These are phyloP conservation scores for Isoperla grammatica DNA, from an alignment of 2,888 invertebrate species.

Conservation along the genomic window DNA sequence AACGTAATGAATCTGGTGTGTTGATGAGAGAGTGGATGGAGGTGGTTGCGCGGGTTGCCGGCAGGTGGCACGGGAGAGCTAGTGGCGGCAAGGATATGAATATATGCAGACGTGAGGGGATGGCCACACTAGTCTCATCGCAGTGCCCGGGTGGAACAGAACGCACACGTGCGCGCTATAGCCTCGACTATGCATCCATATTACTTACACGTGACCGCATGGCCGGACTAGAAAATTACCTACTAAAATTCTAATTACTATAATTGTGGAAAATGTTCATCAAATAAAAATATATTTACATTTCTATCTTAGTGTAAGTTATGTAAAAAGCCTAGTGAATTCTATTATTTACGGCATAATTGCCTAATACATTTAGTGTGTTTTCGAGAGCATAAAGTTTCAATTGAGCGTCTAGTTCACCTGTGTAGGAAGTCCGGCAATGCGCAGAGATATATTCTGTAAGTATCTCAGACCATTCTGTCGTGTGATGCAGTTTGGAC, in stretches of 20 bases:
- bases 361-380: constrained; percentile 9
- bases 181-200: too few relatives aligned
- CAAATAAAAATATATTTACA: constrained; percentile 7
- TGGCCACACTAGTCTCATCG: too few relatives aligned
- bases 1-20: too few relatives aligned
- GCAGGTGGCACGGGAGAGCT: too few relatives aligned
- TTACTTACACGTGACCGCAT: not conserved
- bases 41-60: too few relatives aligned
- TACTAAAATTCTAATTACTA: not conserved
- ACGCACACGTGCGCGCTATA: too few relatives aligned
- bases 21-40: too few relatives aligned
- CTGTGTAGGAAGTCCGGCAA: not conserved
- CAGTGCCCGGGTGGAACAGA: too few relatives aligned
- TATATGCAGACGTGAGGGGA: too few relatives aligned
- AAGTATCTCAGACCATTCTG: not conserved
- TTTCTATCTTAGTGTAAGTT: not conserved
- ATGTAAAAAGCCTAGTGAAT: not conserved
- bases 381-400: constrained; percentile 1
- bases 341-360: constrained; percentile 4
- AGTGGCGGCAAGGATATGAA: too few relatives aligned
- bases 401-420: not conserved
- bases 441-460: constrained; percentile 7
- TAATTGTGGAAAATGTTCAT: constrained; percentile 5
- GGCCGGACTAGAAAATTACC: constrained; percentile 4
- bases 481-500: too few relatives aligned